These are phyloP conservation scores for Aplochiton taeniatus DNA, from an alignment of 2,797 vertebrate species.

Conservation along the genomic window DNA sequence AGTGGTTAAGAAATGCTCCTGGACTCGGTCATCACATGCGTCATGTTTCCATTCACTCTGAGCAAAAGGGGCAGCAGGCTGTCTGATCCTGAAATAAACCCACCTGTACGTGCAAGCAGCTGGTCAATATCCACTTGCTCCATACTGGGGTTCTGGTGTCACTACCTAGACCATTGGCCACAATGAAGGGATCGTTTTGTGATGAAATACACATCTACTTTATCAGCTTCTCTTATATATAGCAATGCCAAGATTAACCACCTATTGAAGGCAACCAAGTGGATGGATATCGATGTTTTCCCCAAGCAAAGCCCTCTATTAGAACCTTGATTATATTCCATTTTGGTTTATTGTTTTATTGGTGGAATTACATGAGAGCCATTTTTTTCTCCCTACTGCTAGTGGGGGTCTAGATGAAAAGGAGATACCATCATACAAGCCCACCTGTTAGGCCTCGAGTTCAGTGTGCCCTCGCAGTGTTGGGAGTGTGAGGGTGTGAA, in stretches of 20 bases:
- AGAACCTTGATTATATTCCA: constrained; percentile 61
- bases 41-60: neutral
- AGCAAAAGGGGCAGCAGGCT: too few species aligned
- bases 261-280: constrained; percentile 41
- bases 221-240: constrained; percentile 47
- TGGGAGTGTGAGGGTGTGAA: constrained; percentile 27
- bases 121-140: constrained; percentile 18
- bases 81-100: constrained; percentile 13
- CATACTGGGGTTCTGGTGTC: constrained; percentile 4
- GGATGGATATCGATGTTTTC: constrained; percentile 57
- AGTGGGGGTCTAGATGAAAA: constrained; percentile 62
- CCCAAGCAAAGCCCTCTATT: constrained; percentile 52
- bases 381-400: constrained; percentile 54
- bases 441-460: constrained; percentile 68
- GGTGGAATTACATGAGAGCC: constrained; percentile 63
- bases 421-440: constrained; percentile 61
- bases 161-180: constrained; percentile 13
- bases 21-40: constrained; percentile 21
- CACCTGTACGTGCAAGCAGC: constrained; percentile 26
- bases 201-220: constrained; percentile 40
- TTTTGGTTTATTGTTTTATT: constrained; percentile 63
- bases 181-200: constrained; percentile 11
- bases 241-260: constrained; percentile 44
- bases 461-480: constrained; percentile 7
- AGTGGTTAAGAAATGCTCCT: constrained; percentile 45